Evolutionary conservation across 2,888 invertebrate species (phyloP), one percentile per base, ranked within the genome.

Genomic region (Eristalis arbustorum): DNA sequence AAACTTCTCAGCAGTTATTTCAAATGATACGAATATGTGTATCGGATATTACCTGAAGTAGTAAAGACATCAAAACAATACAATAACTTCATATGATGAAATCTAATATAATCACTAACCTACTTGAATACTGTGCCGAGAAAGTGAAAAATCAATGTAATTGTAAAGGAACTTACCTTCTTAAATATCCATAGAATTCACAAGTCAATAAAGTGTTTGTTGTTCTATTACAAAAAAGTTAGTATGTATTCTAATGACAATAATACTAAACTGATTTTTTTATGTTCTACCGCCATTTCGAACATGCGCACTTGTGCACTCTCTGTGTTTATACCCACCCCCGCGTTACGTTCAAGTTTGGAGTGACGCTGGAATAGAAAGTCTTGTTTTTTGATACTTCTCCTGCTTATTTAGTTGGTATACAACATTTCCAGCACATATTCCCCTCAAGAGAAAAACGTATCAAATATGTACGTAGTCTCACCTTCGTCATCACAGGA

Each of bases 371-470:
- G 83, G 83, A 87, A 83, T 66, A 79, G 31, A 61, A 87, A 71
- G 57, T 83, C 37, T 74, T 49, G 67, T 37, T 76, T 74, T 76
- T 83, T 78, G 28, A 40, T 11, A 11, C 49, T 83, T 75, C 83
- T 68, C 78, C 79, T 61, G n/a, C 28, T 59, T 31, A 64, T 83
- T 87, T 83, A 72, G 87, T 87, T 74, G 78, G 87, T 87, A 83
- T 87, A 78, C 87, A 87, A 62, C 49, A 72, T 75, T 87, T 87
- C 87, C 87, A 87, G 64, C 56, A 2, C 13, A 72, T 22, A 3
- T 83, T 83, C 79, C 83, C 87, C 78, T 79, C 28, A 61, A 59
- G 78, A 8, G 69, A 67, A 77, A 49, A 59, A 74, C 11, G 22
- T 22, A 73, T 34, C 49, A 42, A 37, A 56, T 74, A 63, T 68